Percentiles rank a stretch among this genome's conserved stretches.
Evolutionary conservation across 2,888 invertebrate genomes (phyloP).

Genomic region (Geophilus truncorum): DNA sequence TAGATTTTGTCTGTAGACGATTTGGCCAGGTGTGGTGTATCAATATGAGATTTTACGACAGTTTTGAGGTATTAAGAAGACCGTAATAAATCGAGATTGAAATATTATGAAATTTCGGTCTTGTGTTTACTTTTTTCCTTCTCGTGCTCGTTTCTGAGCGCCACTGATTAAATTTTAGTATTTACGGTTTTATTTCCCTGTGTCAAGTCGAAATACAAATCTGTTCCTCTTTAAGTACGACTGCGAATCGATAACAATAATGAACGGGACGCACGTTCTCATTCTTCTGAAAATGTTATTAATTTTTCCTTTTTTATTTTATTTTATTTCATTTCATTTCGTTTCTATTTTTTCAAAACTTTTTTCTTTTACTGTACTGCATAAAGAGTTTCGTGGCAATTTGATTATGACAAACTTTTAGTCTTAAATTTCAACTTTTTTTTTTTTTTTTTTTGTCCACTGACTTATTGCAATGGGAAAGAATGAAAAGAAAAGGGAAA

Average conservation of each 20-base stretch:
- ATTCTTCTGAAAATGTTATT: background rate
- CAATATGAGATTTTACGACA: no score
- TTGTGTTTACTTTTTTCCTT: no score
- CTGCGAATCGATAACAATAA: slow-evolving; percentile 1
- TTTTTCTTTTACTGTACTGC: background rate
- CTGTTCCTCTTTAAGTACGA: background rate
- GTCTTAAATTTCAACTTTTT: background rate
- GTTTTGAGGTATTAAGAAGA: no score
- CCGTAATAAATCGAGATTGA: no score
- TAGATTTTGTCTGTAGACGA: no score
- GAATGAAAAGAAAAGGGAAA: background rate
- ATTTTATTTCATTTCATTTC: background rate
- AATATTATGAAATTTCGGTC: no score
- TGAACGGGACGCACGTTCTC: background rate
- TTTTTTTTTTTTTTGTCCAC: background rate
- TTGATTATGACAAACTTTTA: background rate
- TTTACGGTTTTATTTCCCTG: no score
- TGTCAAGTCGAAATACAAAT: background rate
- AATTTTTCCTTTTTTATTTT: background rate
- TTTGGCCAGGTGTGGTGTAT: no score
- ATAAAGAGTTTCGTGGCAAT: background rate
- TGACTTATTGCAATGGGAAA: background rate
- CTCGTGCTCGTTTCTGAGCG: no score
- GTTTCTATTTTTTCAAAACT: background rate
- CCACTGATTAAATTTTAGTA: no score